phyloP scores from a whole-genome alignment of 23 tunicate species.

The Phallusia fumigata region DNA sequence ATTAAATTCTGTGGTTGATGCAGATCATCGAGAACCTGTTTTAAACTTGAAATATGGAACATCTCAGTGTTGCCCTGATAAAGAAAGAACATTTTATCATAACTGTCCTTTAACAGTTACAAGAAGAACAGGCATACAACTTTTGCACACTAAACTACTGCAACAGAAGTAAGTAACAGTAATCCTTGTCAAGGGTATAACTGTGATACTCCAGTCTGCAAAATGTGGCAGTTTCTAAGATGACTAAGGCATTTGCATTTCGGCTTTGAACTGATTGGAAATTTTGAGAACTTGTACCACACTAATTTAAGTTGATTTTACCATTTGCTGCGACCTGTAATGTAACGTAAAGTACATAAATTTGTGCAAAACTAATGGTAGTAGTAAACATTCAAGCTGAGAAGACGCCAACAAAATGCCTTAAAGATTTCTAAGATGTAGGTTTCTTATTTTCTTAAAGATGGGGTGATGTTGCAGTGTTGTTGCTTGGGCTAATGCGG shows the following conservation, averaged over 20 bases:
- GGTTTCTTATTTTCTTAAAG: not conserved
- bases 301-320: not conserved
- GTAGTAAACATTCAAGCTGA: too few species aligned
- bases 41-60: not conserved
- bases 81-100: not conserved
- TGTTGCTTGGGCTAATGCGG: constrained; percentile 7
- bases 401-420: too few species aligned
- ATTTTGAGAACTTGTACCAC: too few species aligned
- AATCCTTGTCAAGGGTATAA: not conserved
- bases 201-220: too few species aligned
- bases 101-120: not conserved
- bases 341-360: too few species aligned
- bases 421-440: not conserved
- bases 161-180: not conserved
- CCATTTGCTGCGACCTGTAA: too few species aligned
- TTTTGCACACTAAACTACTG: not conserved
- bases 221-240: too few species aligned
- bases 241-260: too few species aligned
- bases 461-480: constrained; percentile 29
- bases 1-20: not conserved
- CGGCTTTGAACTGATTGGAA: too few species aligned
- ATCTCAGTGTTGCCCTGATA: not conserved
- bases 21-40: not conserved
- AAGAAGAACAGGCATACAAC: not conserved
- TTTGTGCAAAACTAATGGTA: too few species aligned